phyloP scores from a whole-genome alignment of 1,140 invertebrate genomes.

The Teleopsis dalmanni region DNA sequence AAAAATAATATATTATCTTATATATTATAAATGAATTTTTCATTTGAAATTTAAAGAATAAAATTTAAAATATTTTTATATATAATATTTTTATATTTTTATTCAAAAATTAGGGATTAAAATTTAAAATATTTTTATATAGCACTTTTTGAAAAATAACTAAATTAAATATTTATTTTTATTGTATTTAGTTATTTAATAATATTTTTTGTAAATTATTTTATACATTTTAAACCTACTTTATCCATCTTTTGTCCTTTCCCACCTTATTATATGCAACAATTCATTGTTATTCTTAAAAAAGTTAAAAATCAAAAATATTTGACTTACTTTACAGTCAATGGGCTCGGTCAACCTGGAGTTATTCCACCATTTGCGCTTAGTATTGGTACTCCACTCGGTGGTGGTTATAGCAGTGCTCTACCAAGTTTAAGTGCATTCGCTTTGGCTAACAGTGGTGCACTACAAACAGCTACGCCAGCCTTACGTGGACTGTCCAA shows the following conservation, averaged over 20 bases:
- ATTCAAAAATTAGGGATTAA: too few relatives aligned
- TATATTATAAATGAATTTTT: too few relatives aligned
- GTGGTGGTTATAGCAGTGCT: constrained; percentile 62
- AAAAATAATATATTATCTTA: too few relatives aligned
- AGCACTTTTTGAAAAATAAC: too few relatives aligned
- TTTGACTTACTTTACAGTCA: constrained; percentile 30
- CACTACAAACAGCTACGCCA: constrained; percentile 55
- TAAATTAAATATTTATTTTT: too few relatives aligned
- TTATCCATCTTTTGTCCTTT: constrained; percentile 4
- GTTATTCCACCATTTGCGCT: constrained; percentile 76
- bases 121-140: too few relatives aligned
- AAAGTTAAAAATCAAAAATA: constrained; percentile 13
- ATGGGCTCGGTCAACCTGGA: constrained; percentile 60
- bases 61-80: too few relatives aligned
- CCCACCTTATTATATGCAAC: constrained; percentile 1
- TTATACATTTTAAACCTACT: not conserved
- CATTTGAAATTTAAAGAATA: too few relatives aligned
- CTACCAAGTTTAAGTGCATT: constrained; percentile 66
- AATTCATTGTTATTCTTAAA: constrained; percentile 7
- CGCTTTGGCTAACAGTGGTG: constrained; percentile 54
- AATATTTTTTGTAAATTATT: not conserved
- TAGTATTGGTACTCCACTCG: constrained; percentile 57
- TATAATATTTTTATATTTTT: too few relatives aligned
- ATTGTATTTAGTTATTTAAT: not conserved
- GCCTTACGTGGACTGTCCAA: constrained; percentile 65